Conservation (phyloP, 2,797 vertebrate genomes). For the Nyctalus aviator region DNA sequence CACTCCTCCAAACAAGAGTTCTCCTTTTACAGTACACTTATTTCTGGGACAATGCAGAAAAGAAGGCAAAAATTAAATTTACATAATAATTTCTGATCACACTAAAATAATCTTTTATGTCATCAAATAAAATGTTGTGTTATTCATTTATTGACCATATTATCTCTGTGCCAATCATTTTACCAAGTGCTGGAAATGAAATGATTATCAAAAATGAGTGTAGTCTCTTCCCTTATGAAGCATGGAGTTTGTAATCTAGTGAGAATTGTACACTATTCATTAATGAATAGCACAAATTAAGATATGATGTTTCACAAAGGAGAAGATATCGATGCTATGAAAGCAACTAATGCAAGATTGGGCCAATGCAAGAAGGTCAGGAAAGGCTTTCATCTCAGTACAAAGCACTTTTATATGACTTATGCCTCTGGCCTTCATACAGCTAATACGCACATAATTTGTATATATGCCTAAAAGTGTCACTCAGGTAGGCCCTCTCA, state of each 20-base stretch:
- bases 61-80: background rate
- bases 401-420: background rate
- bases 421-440: background rate
- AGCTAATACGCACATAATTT: background rate
- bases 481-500: background rate
- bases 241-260: background rate
- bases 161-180: background rate
- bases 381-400: background rate
- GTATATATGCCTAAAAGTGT: background rate
- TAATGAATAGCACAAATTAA: conserved; percentile 49
- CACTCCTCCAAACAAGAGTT: background rate
- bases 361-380: background rate
- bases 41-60: background rate
- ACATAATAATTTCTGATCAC: background rate
- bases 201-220: background rate
- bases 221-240: background rate
- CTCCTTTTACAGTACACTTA: background rate
- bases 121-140: background rate
- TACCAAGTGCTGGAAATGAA: conserved; percentile 1
- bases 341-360: background rate
- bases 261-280: background rate
- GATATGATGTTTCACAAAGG: background rate
- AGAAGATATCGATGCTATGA: background rate
- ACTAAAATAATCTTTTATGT: background rate
- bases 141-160: conserved; percentile 8